Base-by-base conservation (phyloP, 2,888 invertebrate species). In the Sarcophaga subvicina region DNA sequence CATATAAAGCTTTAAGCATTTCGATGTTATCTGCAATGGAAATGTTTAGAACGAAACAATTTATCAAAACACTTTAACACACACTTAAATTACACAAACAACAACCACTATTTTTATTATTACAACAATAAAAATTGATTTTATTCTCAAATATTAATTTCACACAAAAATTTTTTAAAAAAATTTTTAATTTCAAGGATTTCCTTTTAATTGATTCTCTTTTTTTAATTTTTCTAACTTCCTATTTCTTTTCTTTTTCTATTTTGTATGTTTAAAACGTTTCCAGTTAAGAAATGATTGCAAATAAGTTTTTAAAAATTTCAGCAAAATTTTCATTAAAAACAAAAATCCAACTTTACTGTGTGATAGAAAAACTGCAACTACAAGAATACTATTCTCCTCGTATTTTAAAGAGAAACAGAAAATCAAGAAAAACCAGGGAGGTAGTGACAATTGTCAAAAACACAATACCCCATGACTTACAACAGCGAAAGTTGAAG, bases 1-100 rank as follows among this genome's bases (percentile, higher is more conserved):
- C 97, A 90, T 97, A 97, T 80, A 97, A 94, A 77, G 97, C 97
- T 93, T 96, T 96, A 60, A 97, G 95, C 97, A 97, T 97, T 93
- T 97, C 97, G 93, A 95, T 95, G 91, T 95, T 95, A 91, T 95
- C 96, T 96, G 92, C 83, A 94, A 64, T 47, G 75, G 20, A 73
- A 67, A 76, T n/a, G 11, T 47, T 20, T 60, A 73, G 27, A 37
- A 25, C 37, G 4, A 81, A 49, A 72, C n/a, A 37, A 67, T 37
- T 49, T 79, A 70, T 72, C 62, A 45, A 63, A 47, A 49, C 63
- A 64, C 12, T 37, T n/a, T 54, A 84, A 80, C 54, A 54, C 54
- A 14, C 12, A 2, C 14, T 49, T 37, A 37, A 37, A 49, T 49
- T 49, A 49, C 49, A 54, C 54, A 54, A 12, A 54, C 17, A 54